phyloP scores from a whole-genome alignment of 2,113 vertebrate species.

The Apodemus sylvaticus region DNA sequence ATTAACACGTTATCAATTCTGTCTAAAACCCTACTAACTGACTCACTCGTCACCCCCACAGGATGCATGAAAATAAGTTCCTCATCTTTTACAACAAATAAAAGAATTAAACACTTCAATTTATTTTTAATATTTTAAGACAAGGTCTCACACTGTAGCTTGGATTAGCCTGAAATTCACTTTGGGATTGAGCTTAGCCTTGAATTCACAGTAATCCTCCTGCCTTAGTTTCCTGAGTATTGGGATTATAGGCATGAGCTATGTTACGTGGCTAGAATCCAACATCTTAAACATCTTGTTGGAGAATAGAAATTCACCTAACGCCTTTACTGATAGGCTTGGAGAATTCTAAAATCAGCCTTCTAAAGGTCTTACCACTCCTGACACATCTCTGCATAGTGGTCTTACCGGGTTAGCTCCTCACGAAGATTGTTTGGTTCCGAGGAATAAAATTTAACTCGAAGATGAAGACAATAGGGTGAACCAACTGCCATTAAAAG shows the following conservation, averaged over 20 bases:
- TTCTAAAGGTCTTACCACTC: background rate
- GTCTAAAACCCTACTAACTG: background rate
- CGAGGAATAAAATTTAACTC: constrained; percentile 99
- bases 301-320: constrained; percentile 42
- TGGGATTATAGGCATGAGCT: background rate
- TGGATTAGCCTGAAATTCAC: background rate
- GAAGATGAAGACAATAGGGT: constrained; percentile 97
- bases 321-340: background rate
- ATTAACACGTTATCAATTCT: background rate
- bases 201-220: background rate
- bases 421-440: constrained; percentile 99
- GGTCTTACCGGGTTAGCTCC: constrained; percentile 94
- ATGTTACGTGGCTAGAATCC: background rate
- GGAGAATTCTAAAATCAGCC: background rate
- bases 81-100: constrained; percentile 13
- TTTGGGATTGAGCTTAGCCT: background rate
- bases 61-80: background rate
- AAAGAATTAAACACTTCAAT: background rate
- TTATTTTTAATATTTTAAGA: background rate
- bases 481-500: constrained; percentile 86
- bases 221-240: background rate
- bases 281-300: constrained; percentile 29
- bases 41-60: background rate
- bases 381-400: background rate
- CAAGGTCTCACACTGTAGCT: background rate